A percentile compares a stretch with the other conserved stretches of the same genome.
Conservation (phyloP, 2,888 invertebrate genomes). For the Watsonalla binaria region DNA sequence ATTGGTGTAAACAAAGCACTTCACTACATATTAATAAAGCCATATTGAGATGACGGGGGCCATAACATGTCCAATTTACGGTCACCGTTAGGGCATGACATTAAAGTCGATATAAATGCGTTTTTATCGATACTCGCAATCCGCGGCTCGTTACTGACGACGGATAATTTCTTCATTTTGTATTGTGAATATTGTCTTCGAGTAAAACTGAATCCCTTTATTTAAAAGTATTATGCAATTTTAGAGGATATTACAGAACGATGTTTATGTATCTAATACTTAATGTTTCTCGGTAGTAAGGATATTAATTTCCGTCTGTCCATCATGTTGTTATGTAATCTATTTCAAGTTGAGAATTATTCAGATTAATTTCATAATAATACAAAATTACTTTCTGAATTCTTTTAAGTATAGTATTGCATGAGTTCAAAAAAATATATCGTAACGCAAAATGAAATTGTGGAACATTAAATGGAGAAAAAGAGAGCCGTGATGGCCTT, state of each 20-base stretch:
- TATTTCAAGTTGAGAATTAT: too few relatives aligned
- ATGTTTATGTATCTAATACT: too few relatives aligned
- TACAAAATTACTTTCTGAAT: too few relatives aligned
- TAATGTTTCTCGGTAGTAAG: too few relatives aligned
- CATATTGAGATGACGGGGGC: conserved; percentile 36
- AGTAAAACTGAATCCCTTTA: conserved; percentile 2
- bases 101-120: conserved; percentile 59
- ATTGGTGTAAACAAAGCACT: conserved; percentile 42
- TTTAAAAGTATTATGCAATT: conserved; percentile 17
- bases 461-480: too few relatives aligned
- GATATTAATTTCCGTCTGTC: too few relatives aligned
- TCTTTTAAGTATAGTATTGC: too few relatives aligned
- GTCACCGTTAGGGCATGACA: conserved; percentile 48
- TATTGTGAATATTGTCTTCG: conserved; percentile 24
- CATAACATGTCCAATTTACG: conserved; percentile 60
- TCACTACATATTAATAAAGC: conserved; percentile 60
- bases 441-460: too few relatives aligned
- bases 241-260: conserved; percentile 8
- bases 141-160: conserved; percentile 49
- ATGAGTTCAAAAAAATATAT: too few relatives aligned
- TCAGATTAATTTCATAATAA: too few relatives aligned
- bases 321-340: too few relatives aligned
- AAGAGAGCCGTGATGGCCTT: too few relatives aligned
- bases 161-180: conserved; percentile 67
- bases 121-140: conserved; percentile 62